phyloP scores from a whole-genome alignment of 2,888 invertebrate species.

The Dicyrtoma fusca region DNA sequence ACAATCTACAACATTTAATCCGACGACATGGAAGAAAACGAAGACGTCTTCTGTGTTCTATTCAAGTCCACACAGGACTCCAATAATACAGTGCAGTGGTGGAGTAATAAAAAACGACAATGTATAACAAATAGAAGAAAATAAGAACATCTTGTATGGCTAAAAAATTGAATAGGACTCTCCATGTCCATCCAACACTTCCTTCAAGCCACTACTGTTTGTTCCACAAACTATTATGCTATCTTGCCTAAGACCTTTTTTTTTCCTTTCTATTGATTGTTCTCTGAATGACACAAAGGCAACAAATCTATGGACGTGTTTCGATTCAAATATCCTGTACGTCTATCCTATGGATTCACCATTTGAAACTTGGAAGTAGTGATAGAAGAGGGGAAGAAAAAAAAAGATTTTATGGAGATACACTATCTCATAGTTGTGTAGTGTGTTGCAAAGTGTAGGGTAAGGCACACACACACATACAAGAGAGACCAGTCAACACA shows the following conservation, averaged over 20 bases:
- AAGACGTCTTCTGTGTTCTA: too few relatives aligned
- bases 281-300: slow-evolving; percentile 22
- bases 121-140: too few relatives aligned
- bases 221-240: slow-evolving; percentile 31
- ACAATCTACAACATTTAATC: too few relatives aligned
- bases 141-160: slow-evolving; percentile 7
- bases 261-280: slow-evolving; percentile 24
- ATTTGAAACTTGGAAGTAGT: too few relatives aligned
- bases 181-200: slow-evolving; percentile 38
- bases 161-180: slow-evolving; percentile 12
- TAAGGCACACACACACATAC: too few relatives aligned
- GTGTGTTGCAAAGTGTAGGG: background rate
- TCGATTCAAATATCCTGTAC: slow-evolving; percentile 16
- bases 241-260: slow-evolving; percentile 30
- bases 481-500: too few relatives aligned
- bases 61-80: too few relatives aligned
- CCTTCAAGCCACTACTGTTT: slow-evolving; percentile 24
- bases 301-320: slow-evolving; percentile 20
- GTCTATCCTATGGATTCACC: background rate
- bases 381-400: too few relatives aligned
- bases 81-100: too few relatives aligned
- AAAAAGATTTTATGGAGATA: background rate
- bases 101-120: too few relatives aligned
- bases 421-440: background rate
- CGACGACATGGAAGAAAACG: too few relatives aligned